Evolutionary conservation across 2,113 vertebrate genomes (phyloP).

Genomic region (Formicarius rufipectus): DNA sequence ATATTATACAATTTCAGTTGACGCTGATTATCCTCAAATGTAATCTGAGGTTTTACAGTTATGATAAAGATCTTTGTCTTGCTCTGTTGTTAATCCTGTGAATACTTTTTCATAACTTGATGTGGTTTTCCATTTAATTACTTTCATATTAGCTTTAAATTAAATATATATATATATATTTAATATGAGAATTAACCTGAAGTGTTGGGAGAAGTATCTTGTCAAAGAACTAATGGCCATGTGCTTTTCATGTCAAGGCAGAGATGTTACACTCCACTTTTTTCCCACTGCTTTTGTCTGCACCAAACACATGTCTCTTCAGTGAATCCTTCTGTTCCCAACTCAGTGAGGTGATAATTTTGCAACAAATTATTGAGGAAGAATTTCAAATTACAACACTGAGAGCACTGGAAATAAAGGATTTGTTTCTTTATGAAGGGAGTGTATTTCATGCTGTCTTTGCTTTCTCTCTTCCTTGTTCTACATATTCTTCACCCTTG

Average conservation of each 20-base stretch:
- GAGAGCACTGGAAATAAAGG: not conserved
- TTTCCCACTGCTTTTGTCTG: not conserved
- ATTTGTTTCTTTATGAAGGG: not conserved
- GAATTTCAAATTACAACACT: not conserved
- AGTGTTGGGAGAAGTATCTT: not conserved
- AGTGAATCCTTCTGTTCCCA: not conserved
- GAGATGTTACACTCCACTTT: not conserved
- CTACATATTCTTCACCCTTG: not conserved
- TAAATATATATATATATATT: too few species aligned
- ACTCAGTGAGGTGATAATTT: not conserved
- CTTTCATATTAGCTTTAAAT: not conserved
- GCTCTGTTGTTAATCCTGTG: not conserved
- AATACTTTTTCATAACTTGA: not conserved
- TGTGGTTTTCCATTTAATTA: not conserved
- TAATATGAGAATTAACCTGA: not conserved
- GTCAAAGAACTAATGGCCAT: not conserved
- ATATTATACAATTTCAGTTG: not conserved
- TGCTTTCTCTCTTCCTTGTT: not conserved
- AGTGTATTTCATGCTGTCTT: not conserved
- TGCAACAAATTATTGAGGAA: not conserved
- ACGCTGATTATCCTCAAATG: not conserved
- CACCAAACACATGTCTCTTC: rapidly evolving
- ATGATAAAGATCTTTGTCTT: not conserved
- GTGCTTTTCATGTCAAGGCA: not conserved
- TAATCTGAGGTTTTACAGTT: not conserved